Conservation (phyloP, 2,888 invertebrate genomes). For the Drosophila neotestacea region DNA sequence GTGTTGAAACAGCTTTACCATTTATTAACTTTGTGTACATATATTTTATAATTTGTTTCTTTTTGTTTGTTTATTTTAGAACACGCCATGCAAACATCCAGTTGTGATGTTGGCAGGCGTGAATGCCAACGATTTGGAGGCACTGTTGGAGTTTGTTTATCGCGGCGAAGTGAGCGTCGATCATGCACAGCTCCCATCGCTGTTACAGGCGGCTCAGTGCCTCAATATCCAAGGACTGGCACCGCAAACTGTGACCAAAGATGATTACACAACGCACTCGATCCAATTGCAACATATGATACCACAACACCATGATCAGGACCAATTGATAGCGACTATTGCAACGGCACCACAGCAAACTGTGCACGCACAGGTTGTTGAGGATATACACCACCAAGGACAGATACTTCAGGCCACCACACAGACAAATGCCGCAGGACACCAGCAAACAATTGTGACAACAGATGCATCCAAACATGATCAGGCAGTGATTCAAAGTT, state of each 20-base stretch:
- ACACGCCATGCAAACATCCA: conserved; percentile 88
- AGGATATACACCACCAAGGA: conserved; percentile 84
- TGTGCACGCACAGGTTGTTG: conserved; percentile 85
- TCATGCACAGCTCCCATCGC: conserved; percentile 87
- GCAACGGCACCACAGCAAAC: conserved; percentile 85
- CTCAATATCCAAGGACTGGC: conserved; percentile 88
- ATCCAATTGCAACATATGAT: conserved; percentile 85
- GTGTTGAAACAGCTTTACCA: neutral
- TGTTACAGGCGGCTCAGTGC: conserved; percentile 88
- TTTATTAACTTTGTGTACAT: conserved; percentile 3
- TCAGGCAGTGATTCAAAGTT: conserved; percentile 85
- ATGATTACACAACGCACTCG: conserved; percentile 85
- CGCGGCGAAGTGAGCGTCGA: conserved; percentile 88
- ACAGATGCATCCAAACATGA: conserved; percentile 84
- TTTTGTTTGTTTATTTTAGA: conserved; percentile 82
- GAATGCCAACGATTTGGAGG: conserved; percentile 87
- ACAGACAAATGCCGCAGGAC: conserved; percentile 79
- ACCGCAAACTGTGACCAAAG: conserved; percentile 86
- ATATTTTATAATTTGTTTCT: conserved; percentile 5
- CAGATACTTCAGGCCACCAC: conserved; percentile 84
- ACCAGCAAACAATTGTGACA: conserved; percentile 83
- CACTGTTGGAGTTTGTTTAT: conserved; percentile 88
- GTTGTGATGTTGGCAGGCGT: conserved; percentile 89
- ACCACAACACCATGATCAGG: conserved; percentile 85
- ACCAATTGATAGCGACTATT: conserved; percentile 85